Evolutionary conservation across 1,140 invertebrate species (phyloP).

Genomic region (Cyrtorhinus lividipennis): DNA sequence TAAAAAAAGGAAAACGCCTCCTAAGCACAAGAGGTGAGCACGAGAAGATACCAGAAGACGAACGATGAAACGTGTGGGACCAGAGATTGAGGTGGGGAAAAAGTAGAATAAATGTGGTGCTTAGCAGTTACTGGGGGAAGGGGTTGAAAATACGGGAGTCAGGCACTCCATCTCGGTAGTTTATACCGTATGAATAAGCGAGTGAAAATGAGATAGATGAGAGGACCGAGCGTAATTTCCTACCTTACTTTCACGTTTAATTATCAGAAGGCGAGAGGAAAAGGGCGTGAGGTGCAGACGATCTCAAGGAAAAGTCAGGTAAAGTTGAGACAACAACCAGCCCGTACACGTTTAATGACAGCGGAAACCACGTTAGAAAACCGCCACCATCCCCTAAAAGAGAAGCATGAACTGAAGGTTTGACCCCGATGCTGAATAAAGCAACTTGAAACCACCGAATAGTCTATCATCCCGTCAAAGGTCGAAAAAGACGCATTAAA

Average conservation of each 20-base stretch:
- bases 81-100: background rate
- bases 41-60: no score
- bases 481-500: background rate
- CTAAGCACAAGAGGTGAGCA: no score
- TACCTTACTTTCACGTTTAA: background rate
- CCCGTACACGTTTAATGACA: background rate
- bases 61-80: background rate
- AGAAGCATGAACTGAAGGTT: background rate
- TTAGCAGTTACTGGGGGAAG: background rate
- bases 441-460: background rate
- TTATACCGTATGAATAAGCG: background rate
- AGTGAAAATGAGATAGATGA: background rate
- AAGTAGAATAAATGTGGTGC: background rate
- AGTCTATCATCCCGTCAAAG: background rate
- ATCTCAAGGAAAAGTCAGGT: no score
- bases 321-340: background rate
- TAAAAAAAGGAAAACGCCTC: no score
- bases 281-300: background rate
- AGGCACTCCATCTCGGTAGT: background rate
- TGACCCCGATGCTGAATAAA: background rate
- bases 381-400: background rate
- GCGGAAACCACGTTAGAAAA: background rate
- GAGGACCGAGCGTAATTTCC: background rate
- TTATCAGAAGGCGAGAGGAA: background rate
- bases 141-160: background rate